Evolutionary conservation across 1,140 invertebrate species (phyloP).

Genomic region (Aphelinus atriplicis): DNA sequence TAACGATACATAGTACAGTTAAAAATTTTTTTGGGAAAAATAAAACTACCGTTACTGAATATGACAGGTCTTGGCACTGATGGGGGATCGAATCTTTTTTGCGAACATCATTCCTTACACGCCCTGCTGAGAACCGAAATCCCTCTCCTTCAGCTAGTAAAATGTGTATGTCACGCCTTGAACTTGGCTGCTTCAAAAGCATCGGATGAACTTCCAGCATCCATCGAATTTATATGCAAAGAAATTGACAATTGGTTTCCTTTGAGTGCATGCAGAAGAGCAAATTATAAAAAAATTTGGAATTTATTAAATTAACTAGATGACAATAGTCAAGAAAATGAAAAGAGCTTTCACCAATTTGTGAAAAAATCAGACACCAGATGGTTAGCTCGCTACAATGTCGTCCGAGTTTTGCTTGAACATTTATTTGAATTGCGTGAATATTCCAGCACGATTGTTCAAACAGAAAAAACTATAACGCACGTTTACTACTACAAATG

Average conservation of each 20-base stretch:
- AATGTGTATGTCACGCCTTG: constrained; percentile 43
- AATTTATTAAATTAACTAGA: too few species aligned
- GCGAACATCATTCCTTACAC: constrained; percentile 41
- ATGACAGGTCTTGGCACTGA: constrained; percentile 36
- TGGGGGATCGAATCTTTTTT: constrained; percentile 39
- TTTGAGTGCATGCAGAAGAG: constrained; percentile 14
- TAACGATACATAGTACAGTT: not conserved
- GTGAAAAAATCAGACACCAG: not conserved
- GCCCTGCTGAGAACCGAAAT: constrained; percentile 37
- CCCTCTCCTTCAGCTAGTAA: constrained; percentile 38
- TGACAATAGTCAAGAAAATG: too few species aligned
- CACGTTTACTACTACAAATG: constrained; percentile 17
- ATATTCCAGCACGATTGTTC: constrained; percentile 32
- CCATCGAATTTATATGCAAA: constrained; percentile 42
- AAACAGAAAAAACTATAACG: constrained; percentile 23
- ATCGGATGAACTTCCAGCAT: constrained; percentile 42
- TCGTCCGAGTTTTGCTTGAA: constrained; percentile 7
- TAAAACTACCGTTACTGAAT: constrained; percentile 27
- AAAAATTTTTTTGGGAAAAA: constrained; percentile 27
- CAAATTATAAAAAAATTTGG: too few species aligned
- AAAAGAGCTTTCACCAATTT: constrained; percentile 4
- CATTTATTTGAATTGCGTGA: constrained; percentile 32
- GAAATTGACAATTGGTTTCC: constrained; percentile 48
- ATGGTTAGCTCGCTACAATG: constrained; percentile 7
- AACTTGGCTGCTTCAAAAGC: constrained; percentile 44